Evolutionary conservation across 2,797 vertebrate genomes (phyloP), one percentile per base, ranked within the genome.

Genomic region (Meriones psammophilus): DNA sequence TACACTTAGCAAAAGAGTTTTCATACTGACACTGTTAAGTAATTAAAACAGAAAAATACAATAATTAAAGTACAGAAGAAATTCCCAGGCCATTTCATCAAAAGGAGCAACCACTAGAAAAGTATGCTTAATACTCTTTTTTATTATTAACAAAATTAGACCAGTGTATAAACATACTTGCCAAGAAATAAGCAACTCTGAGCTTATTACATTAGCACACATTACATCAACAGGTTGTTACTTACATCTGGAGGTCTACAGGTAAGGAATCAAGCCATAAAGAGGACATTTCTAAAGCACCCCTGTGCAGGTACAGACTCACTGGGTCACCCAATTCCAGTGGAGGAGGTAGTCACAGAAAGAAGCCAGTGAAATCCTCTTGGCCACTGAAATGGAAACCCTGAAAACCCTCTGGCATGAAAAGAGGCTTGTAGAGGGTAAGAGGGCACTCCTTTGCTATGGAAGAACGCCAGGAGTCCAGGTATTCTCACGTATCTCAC

Each of bases 21-120:
- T 79, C 46, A 79, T 69, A 9, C 54, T 22, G 36, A 81, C 89
- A 60, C 50, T 58, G 50, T 39, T 71, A 73, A 71, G 58, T 42
- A 79, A 77, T 77, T 62, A 54, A 91, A 69, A 6, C 20, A 77
- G 60, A 78, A 66, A 78, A 66, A 62, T 62, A 76, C 22, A 62
- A 64, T 71, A 73, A 73, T 73, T 60, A 74, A 74, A 39, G 36
- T 18, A 88, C 78, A 97, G 50, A 97, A 98, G 76, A 78, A 80
- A 96, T n/a, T 92, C 96, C 91, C 18, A 50, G 17, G 33, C 81
- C 89, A 97, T 33, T 96, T 56, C 60, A 97, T 79, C 33, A 96
- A 97, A 97, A 97, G 68, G 18, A 69, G 84, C 91, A 94, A 96
- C 92, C 96, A 93, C 54, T 69, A 97, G 69, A 85, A 97, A 97